These are phyloP conservation scores for Geococcyx californianus DNA, from an alignment of 2,113 vertebrate species.

Conservation along the genomic window DNA sequence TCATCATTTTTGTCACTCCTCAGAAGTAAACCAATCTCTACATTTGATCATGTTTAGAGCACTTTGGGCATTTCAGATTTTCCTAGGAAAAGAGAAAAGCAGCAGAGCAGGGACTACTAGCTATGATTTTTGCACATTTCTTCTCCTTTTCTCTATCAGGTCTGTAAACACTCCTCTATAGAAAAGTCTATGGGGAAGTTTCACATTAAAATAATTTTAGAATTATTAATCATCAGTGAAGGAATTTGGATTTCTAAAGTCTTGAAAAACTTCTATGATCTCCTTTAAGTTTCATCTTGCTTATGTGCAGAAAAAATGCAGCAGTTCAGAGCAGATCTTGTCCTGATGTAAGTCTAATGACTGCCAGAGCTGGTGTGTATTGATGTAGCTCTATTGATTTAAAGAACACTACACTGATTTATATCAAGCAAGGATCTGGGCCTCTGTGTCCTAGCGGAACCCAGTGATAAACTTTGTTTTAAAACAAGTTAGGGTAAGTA, in stretches of 20 bases:
- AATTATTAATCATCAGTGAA: neutral
- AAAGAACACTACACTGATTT: neutral
- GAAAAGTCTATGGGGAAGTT: neutral
- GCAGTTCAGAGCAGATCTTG: neutral
- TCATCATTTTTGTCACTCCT: neutral
- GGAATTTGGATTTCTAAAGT: neutral
- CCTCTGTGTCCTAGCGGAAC: neutral
- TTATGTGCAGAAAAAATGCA: neutral
- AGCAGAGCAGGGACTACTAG: neutral
- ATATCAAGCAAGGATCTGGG: neutral
- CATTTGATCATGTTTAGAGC: neutral
- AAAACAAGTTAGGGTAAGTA: neutral
- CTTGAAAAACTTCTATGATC: neutral
- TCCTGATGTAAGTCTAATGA: neutral
- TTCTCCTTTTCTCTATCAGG: neutral
- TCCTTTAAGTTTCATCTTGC: neutral
- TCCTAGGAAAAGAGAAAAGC: neutral
- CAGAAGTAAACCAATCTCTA: neutral
- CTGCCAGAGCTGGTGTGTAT: conserved; percentile 35
- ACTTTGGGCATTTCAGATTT: neutral
- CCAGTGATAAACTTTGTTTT: neutral
- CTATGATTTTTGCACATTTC: neutral
- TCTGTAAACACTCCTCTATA: neutral
- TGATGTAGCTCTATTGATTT: conserved; percentile 25
- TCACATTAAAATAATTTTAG: neutral